Percentiles rank a stretch among this genome's conserved stretches.
Conservation (phyloP, 2,888 invertebrate genomes). For the Steinernema scapterisci region DNA sequence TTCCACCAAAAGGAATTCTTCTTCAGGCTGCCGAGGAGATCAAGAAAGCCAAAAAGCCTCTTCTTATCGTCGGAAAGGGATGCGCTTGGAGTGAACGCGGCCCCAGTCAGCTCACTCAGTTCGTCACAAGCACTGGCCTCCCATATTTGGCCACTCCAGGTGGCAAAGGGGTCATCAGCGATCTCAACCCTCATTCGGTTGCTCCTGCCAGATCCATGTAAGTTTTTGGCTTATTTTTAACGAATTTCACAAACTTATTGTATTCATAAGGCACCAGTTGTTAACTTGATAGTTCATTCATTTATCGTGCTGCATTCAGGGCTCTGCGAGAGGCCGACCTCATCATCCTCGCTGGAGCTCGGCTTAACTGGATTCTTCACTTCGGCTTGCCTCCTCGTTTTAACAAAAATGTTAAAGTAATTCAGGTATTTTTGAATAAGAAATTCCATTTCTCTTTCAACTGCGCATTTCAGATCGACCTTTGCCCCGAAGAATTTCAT, state of each 20-base stretch:
- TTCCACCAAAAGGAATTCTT: slow-evolving; percentile 78
- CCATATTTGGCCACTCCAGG: slow-evolving; percentile 94
- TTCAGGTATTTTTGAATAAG: no score
- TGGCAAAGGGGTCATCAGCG: slow-evolving; percentile 76
- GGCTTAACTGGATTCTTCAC: slow-evolving; percentile 96
- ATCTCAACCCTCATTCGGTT: slow-evolving; percentile 76
- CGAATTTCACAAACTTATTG: no score
- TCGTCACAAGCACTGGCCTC: slow-evolving; percentile 76
- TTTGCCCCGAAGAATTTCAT: slow-evolving; percentile 86
- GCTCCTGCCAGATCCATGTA: slow-evolving; percentile 80
- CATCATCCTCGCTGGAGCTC: slow-evolving; percentile 83
- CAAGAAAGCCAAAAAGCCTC: slow-evolving; percentile 77
- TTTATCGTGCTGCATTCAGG: no score
- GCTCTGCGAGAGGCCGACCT: slow-evolving; percentile 88
- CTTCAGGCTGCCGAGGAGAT: slow-evolving; percentile 77
- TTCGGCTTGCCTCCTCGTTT: slow-evolving; percentile 89
- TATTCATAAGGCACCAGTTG: no score
- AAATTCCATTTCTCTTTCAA: no score
- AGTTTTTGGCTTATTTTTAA: slow-evolving; percentile 34
- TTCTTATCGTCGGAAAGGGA: slow-evolving; percentile 87
- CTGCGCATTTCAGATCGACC: slow-evolving; percentile 76
- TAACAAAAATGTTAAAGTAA: slow-evolving; percentile 81
- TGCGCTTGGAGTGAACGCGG: slow-evolving; percentile 63
- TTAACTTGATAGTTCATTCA: not conserved
- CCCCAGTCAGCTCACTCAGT: slow-evolving; percentile 53